Evolutionary conservation across 2,113 vertebrate genomes (phyloP).

Genomic region (Aleadryas rufinucha): DNA sequence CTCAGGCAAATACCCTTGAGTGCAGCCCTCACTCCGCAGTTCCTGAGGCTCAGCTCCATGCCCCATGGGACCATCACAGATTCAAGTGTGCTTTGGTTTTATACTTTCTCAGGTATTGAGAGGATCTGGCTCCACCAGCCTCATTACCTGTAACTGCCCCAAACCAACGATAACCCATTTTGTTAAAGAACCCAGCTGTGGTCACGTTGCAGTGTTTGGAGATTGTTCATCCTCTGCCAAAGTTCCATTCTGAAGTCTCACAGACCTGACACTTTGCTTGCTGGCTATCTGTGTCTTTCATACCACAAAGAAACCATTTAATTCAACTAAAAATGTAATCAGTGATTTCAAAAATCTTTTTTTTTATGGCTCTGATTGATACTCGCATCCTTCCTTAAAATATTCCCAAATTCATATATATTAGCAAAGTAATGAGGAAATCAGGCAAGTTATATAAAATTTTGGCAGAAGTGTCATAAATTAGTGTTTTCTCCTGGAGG

Average conservation of each 20-base stretch:
- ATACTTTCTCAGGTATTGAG: not conserved
- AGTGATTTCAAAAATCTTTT: not conserved
- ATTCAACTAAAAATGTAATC: not conserved
- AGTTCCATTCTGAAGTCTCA: not conserved
- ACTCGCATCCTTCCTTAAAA: not conserved
- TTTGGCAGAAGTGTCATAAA: not conserved
- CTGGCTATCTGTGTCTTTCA: not conserved
- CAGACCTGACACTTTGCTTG: not conserved
- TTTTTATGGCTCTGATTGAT: not conserved
- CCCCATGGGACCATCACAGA: rapidly evolving
- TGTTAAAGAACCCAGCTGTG: not conserved
- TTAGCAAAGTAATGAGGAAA: not conserved
- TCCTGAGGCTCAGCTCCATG: not conserved
- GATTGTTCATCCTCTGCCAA: not conserved
- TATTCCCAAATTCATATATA: not conserved
- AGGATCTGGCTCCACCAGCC: not conserved
- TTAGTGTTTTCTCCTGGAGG: not conserved
- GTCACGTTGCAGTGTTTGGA: not conserved
- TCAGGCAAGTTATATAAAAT: not conserved
- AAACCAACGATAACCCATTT: not conserved
- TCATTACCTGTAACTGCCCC: not conserved
- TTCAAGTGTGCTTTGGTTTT: not conserved
- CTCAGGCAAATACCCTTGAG: not conserved
- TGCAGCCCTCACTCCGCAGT: not conserved
- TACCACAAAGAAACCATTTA: not conserved